A percentile compares a stretch with the other conserved stretches of the same genome.
Conservation (phyloP, 2,113 vertebrate genomes). For the Rhineura floridana region DNA sequence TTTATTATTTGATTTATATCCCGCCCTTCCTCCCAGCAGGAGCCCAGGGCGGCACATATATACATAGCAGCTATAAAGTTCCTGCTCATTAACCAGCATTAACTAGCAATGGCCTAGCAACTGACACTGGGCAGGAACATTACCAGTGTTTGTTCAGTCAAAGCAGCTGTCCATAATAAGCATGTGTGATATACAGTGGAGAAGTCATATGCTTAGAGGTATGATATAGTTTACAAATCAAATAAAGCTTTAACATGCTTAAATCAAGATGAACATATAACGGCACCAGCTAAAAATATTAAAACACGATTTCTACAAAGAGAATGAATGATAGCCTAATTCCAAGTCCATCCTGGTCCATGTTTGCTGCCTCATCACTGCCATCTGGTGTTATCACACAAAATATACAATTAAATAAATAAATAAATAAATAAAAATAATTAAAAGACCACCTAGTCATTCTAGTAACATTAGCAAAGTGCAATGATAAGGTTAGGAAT, state of each 20-base stretch:
- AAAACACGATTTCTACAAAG: background rate
- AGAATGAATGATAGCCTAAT: background rate
- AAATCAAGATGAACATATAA: background rate
- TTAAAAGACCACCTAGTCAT: background rate
- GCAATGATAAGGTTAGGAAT: background rate
- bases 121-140: background rate
- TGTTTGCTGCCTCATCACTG: background rate
- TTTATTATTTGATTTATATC: too few species aligned
- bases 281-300: background rate
- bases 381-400: conserved; percentile 3
- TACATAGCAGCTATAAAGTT: background rate
- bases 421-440: background rate
- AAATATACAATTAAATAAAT: too few species aligned
- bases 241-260: background rate
- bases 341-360: background rate
- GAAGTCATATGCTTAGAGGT: background rate
- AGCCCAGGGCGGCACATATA: too few species aligned
- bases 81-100: too few species aligned
- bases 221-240: background rate
- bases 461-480: background rate
- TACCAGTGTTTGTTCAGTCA: background rate
- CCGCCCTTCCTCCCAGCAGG: too few species aligned
- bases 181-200: too few species aligned
- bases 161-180: too few species aligned
- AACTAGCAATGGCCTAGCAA: background rate